These are phyloP conservation scores for Notodonta ziczac DNA, from an alignment of 2,888 invertebrate species.

Conservation along the genomic window DNA sequence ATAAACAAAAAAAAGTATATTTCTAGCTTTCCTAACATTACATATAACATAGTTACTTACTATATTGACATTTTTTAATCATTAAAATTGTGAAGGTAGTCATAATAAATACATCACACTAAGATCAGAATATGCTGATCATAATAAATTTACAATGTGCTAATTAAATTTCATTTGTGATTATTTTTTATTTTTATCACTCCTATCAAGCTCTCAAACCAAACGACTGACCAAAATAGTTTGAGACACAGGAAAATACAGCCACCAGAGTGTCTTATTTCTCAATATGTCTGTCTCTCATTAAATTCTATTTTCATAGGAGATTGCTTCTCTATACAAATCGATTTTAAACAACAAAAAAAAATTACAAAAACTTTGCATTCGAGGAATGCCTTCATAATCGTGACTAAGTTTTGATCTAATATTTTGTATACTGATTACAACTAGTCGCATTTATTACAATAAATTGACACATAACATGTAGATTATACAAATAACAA, in stretches of 20 bases:
- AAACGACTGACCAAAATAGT: too few species aligned
- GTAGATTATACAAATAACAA: neutral
- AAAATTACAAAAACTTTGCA: neutral
- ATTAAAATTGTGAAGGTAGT: constrained; percentile 1
- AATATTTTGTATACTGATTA: neutral
- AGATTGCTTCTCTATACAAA: too few species aligned
- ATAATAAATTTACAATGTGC: neutral
- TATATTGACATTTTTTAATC: constrained; percentile 20
- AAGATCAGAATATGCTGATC: neutral
- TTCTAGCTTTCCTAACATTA: constrained; percentile 35
- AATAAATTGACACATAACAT: neutral
- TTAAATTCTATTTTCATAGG: too few species aligned
- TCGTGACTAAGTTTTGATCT: neutral
- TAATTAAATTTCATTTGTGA: neutral
- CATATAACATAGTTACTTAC: neutral
- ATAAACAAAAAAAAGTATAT: constrained; percentile 21
- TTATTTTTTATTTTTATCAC: neutral
- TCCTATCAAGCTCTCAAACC: too few species aligned
- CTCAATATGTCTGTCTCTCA: too few species aligned
- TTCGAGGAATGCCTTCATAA: neutral
- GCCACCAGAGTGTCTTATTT: too few species aligned
- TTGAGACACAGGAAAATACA: too few species aligned
- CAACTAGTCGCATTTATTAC: neutral
- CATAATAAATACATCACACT: constrained; percentile 3
- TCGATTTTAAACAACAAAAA: neutral